Percentiles rank a stretch among this genome's conserved stretches.
These are phyloP conservation scores for Torymus texanus DNA, from an alignment of 2,888 invertebrate genomes.

Conservation along the genomic window DNA sequence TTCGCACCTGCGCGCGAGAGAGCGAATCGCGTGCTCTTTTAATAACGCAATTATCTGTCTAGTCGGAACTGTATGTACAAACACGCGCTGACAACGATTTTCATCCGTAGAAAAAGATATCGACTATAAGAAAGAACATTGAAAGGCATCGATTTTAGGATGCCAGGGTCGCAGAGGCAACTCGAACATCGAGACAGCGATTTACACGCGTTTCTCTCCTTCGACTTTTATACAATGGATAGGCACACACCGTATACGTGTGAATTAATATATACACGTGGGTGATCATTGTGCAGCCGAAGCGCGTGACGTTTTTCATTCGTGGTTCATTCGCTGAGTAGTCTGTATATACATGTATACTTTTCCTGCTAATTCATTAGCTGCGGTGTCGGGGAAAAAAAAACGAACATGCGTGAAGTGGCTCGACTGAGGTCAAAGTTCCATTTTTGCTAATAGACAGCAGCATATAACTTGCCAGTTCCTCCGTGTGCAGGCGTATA, in stretches of 20 bases:
- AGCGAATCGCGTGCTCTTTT: too few species aligned
- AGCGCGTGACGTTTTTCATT: conserved; percentile 11
- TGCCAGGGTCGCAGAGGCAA: conserved; percentile 49
- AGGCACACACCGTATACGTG: not conserved
- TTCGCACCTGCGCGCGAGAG: conserved; percentile 5
- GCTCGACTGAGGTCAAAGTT: conserved; percentile 19
- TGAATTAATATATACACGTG: not conserved
- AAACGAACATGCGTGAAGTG: too few species aligned
- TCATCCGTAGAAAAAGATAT: conserved; percentile 23
- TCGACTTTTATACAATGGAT: not conserved
- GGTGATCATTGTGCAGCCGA: conserved; percentile 7
- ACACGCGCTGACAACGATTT: not conserved
- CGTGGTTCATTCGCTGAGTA: not conserved
- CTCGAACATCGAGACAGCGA: conserved; percentile 20
- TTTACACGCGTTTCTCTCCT: conserved; percentile 31
- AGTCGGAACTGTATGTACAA: too few species aligned
- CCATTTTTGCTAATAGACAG: conserved; percentile 20
- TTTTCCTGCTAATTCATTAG: too few species aligned
- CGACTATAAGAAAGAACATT: conserved; percentile 23
- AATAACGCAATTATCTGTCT: too few species aligned
- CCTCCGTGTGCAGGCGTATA: not conserved
- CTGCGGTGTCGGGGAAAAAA: too few species aligned
- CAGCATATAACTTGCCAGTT: not conserved
- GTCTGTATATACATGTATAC: too few species aligned
- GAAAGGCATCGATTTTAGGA: conserved; percentile 42